Conservation (phyloP, 1,140 invertebrate species). For the Chironomus striatipennis region DNA sequence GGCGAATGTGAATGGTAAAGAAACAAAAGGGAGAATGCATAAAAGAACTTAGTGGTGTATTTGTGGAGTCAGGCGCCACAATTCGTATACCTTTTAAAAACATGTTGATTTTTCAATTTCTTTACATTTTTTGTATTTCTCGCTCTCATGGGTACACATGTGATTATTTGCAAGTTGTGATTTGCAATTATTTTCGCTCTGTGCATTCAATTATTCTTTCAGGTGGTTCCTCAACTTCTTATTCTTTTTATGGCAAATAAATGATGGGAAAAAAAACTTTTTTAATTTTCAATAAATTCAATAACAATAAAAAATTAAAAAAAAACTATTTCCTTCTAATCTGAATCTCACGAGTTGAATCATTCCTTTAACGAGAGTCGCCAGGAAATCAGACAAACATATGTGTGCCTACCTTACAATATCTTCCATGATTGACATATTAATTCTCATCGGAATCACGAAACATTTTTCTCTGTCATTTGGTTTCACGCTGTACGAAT, state of each 20-base stretch:
- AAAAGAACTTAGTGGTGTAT: neutral
- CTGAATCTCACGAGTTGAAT: neutral
- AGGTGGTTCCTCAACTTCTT: neutral
- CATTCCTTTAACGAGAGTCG: neutral
- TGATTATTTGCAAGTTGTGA: neutral
- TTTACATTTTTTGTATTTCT: neutral
- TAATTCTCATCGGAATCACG: too few species aligned
- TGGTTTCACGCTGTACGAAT: too few species aligned
- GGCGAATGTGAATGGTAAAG: neutral
- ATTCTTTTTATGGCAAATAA: neutral
- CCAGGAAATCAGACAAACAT: too few species aligned
- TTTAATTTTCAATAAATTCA: too few species aligned
- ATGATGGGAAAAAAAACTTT: neutral
- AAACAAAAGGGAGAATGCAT: neutral
- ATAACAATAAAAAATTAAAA: neutral
- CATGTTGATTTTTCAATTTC: neutral
- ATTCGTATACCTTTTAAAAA: neutral
- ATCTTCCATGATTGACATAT: too few species aligned
- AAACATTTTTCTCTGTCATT: too few species aligned
- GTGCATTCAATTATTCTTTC: too few species aligned
- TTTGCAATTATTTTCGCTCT: conserved; percentile 5
- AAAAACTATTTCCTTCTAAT: neutral
- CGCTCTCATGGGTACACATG: neutral
- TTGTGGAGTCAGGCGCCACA: neutral
- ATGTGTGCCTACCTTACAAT: too few species aligned